phyloP scores from a whole-genome alignment of 2,888 invertebrate genomes.

The Toxonevra muliebris region DNA sequence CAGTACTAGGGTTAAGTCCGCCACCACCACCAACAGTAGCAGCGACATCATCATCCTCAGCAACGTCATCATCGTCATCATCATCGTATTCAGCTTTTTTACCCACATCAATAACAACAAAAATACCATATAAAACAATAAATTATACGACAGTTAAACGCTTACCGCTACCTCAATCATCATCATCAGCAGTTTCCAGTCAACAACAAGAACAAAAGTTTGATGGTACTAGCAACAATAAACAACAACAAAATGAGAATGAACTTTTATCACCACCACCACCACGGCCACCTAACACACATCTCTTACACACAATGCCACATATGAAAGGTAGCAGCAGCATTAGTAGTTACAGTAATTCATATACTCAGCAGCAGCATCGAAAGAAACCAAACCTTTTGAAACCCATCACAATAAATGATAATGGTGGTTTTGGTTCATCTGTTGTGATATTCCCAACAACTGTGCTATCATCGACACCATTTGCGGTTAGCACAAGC shows the following conservation, averaged over 20 bases:
- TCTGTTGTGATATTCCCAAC: neutral
- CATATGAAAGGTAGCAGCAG: too few relatives aligned
- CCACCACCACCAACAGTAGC: conserved; percentile 59
- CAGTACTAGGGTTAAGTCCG: conserved; percentile 70
- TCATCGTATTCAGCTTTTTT: too few relatives aligned
- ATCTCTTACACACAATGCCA: too few relatives aligned
- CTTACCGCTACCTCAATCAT: neutral
- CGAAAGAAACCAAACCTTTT: too few relatives aligned
- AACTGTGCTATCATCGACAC: neutral
- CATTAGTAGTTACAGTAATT: too few relatives aligned
- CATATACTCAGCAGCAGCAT: too few relatives aligned
- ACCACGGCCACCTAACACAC: neutral
- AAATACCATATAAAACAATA: neutral
- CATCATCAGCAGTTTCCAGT: too few relatives aligned
- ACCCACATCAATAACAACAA: neutral
- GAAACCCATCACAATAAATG: too few relatives aligned
- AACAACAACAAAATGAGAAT: neutral
- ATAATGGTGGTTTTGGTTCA: too few relatives aligned
- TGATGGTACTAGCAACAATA: too few relatives aligned
- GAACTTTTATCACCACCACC: conserved; percentile 3
- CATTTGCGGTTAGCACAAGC: conserved; percentile 7
- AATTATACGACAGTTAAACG: neutral
- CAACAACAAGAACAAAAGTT: too few relatives aligned
- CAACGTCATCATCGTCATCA: neutral
- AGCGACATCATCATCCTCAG: conserved; percentile 14